Evolutionary conservation across 2,888 invertebrate genomes (phyloP), one percentile per base, ranked within the genome.

Genomic region (Rhaphigaster nebulosa): DNA sequence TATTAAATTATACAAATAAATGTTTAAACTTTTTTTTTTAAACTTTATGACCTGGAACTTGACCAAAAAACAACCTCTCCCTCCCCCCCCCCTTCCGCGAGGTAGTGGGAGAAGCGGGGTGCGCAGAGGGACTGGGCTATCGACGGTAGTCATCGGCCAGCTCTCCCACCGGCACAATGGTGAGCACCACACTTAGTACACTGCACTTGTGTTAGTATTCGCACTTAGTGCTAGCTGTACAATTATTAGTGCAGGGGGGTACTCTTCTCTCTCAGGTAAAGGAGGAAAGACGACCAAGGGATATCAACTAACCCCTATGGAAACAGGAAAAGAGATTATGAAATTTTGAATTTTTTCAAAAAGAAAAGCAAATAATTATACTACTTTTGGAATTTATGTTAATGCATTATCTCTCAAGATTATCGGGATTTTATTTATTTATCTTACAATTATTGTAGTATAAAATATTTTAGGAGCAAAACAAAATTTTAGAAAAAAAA

Each of bases 121-220:
- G 88, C 88, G 56, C 88, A 41, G 15, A 6, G 41, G 38, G n/a
- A 13, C 76, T 1, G 34, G 6, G 13, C 50, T 76, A 89, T 89
- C 89, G 89, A 89, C 70, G 60, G 41, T n/a, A 89, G 89, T 89
- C 89, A 89, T 89, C 65, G 41, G 41, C 89, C 89, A 41, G 50
- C 89, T 70, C 50, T 76, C 89, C 89, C 60, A 34, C 76, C 89
- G 52, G 89, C 89, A 76, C 1, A n/a, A 89, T 89, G 89, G 89
- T 89, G 60, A 89, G 89, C 88, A 41, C 65, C 10, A 45, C 41
- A 88, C 60, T 65, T 41, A 56, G 45, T 84, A 50, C 84, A 45
- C 84, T 84, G 45, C 84, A 84, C 84, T 84, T n/a, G 84, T 84
- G 45, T 45, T 84, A 84, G n/a, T 50, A 50, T 0, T 84, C 84